Evolutionary conservation across 2,888 invertebrate species (phyloP).

Genomic region (Drosophila kokeensis): DNA sequence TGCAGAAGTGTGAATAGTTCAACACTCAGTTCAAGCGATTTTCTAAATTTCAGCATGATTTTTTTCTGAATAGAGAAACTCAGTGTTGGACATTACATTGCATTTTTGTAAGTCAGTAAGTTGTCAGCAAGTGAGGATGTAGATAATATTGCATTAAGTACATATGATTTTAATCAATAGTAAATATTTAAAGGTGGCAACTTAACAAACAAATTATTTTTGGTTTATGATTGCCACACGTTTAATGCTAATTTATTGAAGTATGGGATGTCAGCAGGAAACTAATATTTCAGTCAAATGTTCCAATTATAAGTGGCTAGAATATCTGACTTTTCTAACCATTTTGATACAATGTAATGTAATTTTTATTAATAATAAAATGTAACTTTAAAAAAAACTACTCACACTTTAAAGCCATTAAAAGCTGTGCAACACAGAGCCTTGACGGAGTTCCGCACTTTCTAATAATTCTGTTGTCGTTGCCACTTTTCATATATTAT

Average conservation of each 20-base stretch:
- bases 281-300: background rate
- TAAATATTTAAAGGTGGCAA: background rate
- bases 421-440: background rate
- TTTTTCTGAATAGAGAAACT: background rate
- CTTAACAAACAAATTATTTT: background rate
- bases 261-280: background rate
- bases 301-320: background rate
- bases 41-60: background rate
- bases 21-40: background rate
- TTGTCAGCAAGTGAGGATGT: too few relatives aligned
- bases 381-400: background rate
- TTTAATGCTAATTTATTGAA: background rate
- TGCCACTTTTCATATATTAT: background rate
- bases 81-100: background rate
- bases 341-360: background rate
- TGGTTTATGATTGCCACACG: background rate
- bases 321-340: background rate
- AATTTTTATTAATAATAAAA: background rate
- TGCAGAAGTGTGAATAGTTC: conserved; percentile 4
- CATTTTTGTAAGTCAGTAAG: background rate
- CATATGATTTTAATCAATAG: background rate
- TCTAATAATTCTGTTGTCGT: conserved; percentile 9
- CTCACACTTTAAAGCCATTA: background rate
- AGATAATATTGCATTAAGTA: background rate
- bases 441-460: background rate